These are phyloP conservation scores for Thyatira batis DNA, from an alignment of 2,888 invertebrate species.

Conservation along the genomic window DNA sequence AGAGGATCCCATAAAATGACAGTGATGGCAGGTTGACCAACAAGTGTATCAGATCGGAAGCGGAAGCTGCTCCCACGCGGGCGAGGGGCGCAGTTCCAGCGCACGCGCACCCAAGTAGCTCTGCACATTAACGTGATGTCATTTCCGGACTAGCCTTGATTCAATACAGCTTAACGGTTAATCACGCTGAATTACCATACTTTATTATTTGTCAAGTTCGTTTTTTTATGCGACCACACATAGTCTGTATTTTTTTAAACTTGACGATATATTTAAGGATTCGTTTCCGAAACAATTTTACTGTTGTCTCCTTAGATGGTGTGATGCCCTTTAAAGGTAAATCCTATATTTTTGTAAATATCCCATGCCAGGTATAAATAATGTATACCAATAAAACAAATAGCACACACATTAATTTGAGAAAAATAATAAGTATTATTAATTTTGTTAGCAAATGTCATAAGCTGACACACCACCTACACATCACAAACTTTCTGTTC, in stretches of 20 bases:
- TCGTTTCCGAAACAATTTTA: too few species aligned
- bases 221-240: neutral
- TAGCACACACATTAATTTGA: neutral
- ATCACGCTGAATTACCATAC: constrained; percentile 31
- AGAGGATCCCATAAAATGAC: constrained; percentile 16
- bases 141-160: constrained; percentile 56
- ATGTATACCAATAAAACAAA: neutral
- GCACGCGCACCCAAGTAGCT: constrained; percentile 43
- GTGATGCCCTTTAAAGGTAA: too few species aligned
- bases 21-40: constrained; percentile 33
- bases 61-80: constrained; percentile 72
- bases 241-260: neutral
- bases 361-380: too few species aligned
- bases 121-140: constrained; percentile 43
- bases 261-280: neutral
- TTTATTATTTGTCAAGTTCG: neutral
- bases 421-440: constrained; percentile 1
- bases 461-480: constrained; percentile 40
- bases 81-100: constrained; percentile 45
- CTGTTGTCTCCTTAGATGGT: too few species aligned
- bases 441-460: constrained; percentile 23
- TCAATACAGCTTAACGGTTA: constrained; percentile 44
- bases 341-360: too few species aligned
- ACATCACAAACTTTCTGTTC: constrained; percentile 40
- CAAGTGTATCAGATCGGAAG: constrained; percentile 67